Evolutionary conservation across 2,797 vertebrate genomes (phyloP), one percentile per base, ranked within the genome.

Genomic region (Tarsius wallacei): DNA sequence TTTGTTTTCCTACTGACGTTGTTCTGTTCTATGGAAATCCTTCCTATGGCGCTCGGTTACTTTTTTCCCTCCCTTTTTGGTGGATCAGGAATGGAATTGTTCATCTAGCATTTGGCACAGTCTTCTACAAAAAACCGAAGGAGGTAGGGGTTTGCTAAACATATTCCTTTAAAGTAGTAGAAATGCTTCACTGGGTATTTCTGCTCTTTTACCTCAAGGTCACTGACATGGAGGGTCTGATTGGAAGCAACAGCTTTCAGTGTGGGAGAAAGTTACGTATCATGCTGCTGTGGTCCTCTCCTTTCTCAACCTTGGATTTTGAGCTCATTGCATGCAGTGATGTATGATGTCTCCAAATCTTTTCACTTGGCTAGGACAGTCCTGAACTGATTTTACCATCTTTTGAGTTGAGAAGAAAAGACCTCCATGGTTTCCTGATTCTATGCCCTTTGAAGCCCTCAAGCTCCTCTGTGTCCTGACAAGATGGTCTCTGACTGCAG

Each of bases 141-240:
- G 47, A n/a, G n/a, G 14, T 21, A 5, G 49, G 68, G 12, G 7
- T 26, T 80, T 90, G 57, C 31, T 33, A n/a, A 87, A 55, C 8
- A 19, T 12, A 61, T 15, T 51, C 33, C 49, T 86, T 71, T 68
- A 8, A 55, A 59, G 14, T 2, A 10, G 10, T 47, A 94, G 55
- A 87, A 94, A 80, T 26, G 26, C 26, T 92, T 93, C 70, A 22
- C 61, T 91, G 85, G 59, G 36, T 11, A 16, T 74, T 85, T 78
- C 81, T 51, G 51, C 21, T 70, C 91, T 93, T 90, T 63, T 51
- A 77, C n/a, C 22, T 95, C 51, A 59, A 93, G 77, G 63, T 83
- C 85, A 91, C 26, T 3, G n/a, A 42, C 26, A n/a, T 1, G 8
- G 51, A 94, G 15, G 59, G 4, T 55, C 84, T 68, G 24, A 66